Percentiles rank a stretch among this genome's conserved stretches.
Conservation (phyloP, 92 coral and sea anemone genomes). For the Epizoanthus scotinus region DNA sequence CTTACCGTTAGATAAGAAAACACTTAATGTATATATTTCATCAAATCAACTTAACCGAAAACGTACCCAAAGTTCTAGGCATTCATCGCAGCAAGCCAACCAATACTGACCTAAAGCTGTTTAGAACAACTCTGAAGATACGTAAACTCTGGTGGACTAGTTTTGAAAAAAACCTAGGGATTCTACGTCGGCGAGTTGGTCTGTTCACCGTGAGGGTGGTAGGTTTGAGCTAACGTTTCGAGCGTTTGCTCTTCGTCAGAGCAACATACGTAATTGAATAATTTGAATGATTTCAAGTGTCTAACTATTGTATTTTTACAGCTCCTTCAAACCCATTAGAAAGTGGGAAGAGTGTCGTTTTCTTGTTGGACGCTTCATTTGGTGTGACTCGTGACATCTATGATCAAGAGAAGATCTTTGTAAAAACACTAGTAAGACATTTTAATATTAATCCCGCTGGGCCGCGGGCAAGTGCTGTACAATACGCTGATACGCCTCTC, state of each 20-base stretch:
- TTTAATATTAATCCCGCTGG: slow-evolving; percentile 33
- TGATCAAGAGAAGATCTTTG: slow-evolving; percentile 61
- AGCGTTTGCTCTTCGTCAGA: too few relatives aligned
- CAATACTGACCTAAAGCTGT: too few relatives aligned
- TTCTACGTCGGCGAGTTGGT: too few relatives aligned
- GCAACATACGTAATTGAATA: not conserved
- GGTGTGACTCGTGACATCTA: slow-evolving; percentile 53
- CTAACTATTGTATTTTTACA: not conserved
- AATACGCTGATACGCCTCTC: slow-evolving; percentile 3
- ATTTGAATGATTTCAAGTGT: not conserved
- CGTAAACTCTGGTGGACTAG: too few relatives aligned
- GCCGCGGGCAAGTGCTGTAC: slow-evolving; percentile 43
- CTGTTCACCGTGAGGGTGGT: too few relatives aligned
- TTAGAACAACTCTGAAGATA: not conserved
- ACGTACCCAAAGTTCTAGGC: too few relatives aligned
- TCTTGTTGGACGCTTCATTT: slow-evolving; percentile 72
- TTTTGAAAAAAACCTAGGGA: too few relatives aligned
- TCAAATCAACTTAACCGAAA: too few relatives aligned
- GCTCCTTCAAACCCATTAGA: slow-evolving; percentile 18
- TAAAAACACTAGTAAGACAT: slow-evolving; percentile 47
- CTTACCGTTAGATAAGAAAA: too few relatives aligned
- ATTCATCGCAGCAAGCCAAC: too few relatives aligned
- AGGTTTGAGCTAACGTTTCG: too few relatives aligned
- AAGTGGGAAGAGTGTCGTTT: slow-evolving; percentile 49
- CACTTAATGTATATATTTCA: too few relatives aligned